Base-by-base conservation (phyloP, 2,113 vertebrate genomes). In the Camelus dromedarius region DNA sequence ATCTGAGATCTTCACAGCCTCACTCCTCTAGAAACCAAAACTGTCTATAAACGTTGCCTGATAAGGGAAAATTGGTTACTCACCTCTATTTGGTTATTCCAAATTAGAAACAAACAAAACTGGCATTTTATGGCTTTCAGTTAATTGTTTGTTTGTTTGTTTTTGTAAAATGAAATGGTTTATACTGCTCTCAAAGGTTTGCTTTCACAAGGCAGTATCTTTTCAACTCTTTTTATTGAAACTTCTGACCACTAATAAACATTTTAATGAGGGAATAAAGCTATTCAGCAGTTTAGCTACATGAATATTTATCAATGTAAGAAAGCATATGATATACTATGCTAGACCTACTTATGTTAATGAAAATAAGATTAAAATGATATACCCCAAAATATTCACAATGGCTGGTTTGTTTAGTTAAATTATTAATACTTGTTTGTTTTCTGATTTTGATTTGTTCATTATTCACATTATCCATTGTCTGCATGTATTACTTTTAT, bases 31-130 rank as follows among this genome's bases (percentile, higher is more conserved):
- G 6, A 66, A 73, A 83, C 91, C 87, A 89, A 70, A 93, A 62
- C 91, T 89, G 96, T 92, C 79, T 46, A 77, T 46, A 77, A 95
- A 52, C n/a, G 75, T 64, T 90, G 77, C 75, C 93, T 60, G 26
- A 72, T 79, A 90, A 97, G 93, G 92, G 92, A 77, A 88, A 85
- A 83, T 35, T 77, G 88, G 38, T 72, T 95, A 26, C 76, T 95
- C n/a, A 28, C 20, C 72, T 96, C 42, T 46, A 11, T 48, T 30
- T 50, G 79, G 8, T 73, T 70, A 26, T 50, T 81, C n/a, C 72
- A 67, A 54, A 12, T 35, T 22, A 42, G 54, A 93, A 92, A 58
- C 66, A 54, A 91, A n/a, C 20, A 56, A 70, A 64, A 14, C 24
- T 81, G 26, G 24, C 28, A 32, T 77, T 69, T 86, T 42, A 24